Evolutionary conservation across 2,113 vertebrate genomes (phyloP).

Genomic region (Indicator indicator): DNA sequence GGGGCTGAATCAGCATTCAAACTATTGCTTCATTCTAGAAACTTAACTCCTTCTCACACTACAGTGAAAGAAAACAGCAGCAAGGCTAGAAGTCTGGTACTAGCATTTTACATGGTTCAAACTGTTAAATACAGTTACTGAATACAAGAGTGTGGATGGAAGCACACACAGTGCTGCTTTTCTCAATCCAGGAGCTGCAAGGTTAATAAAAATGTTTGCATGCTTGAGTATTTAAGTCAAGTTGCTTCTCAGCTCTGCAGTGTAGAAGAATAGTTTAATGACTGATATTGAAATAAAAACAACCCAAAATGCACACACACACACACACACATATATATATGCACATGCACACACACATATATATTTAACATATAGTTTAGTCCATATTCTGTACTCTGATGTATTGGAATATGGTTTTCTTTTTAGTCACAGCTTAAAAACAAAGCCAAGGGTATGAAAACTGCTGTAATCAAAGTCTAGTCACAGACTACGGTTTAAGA

Average conservation of each 20-base stretch:
- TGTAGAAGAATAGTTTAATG: not conserved
- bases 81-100: not conserved
- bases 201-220: not conserved
- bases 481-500: not conserved
- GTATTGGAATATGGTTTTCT: not conserved
- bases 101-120: not conserved
- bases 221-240: not conserved
- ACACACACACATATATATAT: not conserved
- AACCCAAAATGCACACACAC: not conserved
- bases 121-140: not conserved
- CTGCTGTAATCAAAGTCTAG: not conserved
- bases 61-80: not conserved
- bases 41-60: not conserved
- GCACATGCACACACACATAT: no score
- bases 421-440: not conserved
- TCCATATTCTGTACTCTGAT: not conserved
- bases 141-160: not conserved
- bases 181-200: not conserved
- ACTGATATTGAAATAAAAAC: not conserved
- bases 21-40: not conserved
- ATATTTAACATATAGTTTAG: not conserved
- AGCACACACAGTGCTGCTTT: not conserved
- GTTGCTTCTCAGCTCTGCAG: not conserved
- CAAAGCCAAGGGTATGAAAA: not conserved
- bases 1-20: not conserved